These are phyloP conservation scores for Limenitis camilla DNA, from an alignment of 2,888 invertebrate genomes.

Conservation along the genomic window DNA sequence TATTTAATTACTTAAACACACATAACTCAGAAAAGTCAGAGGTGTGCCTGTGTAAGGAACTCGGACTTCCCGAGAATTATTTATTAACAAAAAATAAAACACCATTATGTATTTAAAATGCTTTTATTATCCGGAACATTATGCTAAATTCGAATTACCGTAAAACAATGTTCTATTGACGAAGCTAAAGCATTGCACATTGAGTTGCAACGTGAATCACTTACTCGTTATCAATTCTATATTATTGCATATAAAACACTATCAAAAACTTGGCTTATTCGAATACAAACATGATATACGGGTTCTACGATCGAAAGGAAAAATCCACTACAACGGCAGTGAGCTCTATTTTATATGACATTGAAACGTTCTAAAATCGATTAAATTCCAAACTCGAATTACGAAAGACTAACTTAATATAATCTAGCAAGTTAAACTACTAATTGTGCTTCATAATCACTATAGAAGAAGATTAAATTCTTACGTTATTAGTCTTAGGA, in stretches of 20 bases:
- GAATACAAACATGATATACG: constrained; percentile 16
- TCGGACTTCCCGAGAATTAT: neutral
- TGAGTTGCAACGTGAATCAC: constrained; percentile 25
- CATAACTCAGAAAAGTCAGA: too few relatives aligned
- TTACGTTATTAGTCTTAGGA: constrained; percentile 24
- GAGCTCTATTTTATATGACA: constrained; percentile 19
- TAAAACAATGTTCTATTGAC: constrained; percentile 47
- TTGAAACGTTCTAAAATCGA: constrained; percentile 17
- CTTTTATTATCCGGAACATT: constrained; percentile 53
- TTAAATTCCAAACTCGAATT: constrained; percentile 10
- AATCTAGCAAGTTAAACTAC: constrained; percentile 26
- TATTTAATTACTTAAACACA: neutral
- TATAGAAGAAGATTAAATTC: constrained; percentile 23
- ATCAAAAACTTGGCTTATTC: constrained; percentile 25
- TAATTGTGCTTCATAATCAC: constrained; percentile 27
- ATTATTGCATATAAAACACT: constrained; percentile 34
- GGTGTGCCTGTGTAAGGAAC: too few relatives aligned
- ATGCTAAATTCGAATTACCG: constrained; percentile 47
- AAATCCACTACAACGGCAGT: constrained; percentile 25
- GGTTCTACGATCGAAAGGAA: constrained; percentile 15
- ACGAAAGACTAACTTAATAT: constrained; percentile 19
- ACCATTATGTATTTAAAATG: constrained; percentile 40
- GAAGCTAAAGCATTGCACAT: constrained; percentile 48
- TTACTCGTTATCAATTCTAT: constrained; percentile 23
- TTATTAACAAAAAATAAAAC: constrained; percentile 22